phyloP scores from a whole-genome alignment of 2,888 invertebrate species.

The Mactromeris polynyma region DNA sequence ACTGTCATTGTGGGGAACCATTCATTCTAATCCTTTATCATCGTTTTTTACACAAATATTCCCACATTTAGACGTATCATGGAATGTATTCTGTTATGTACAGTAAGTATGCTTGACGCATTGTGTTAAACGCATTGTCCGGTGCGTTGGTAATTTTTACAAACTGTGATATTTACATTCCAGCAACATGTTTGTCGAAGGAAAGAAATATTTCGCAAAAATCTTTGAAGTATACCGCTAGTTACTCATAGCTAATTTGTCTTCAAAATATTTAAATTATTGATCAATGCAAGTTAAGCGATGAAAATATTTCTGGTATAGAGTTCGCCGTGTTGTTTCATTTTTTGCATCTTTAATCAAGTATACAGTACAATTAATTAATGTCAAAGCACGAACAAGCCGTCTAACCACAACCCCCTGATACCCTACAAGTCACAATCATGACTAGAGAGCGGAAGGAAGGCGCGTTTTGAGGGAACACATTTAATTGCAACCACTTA shows the following conservation, averaged over 20 bases:
- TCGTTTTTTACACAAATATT: neutral
- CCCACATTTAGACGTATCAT: neutral
- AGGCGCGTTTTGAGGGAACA: neutral
- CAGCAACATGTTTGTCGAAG: neutral
- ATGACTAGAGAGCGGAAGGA: constrained; percentile 14
- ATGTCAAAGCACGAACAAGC: constrained; percentile 20
- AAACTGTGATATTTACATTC: constrained; percentile 17
- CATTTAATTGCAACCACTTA: constrained; percentile 14
- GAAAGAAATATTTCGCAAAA: neutral
- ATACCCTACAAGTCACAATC: constrained; percentile 9
- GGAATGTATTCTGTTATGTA: neutral
- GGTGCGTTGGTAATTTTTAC: constrained; percentile 16
- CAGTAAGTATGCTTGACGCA: neutral
- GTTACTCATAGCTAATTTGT: constrained; percentile 29
- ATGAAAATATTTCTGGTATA: constrained; percentile 1
- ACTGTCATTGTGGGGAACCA: neutral
- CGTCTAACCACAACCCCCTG: neutral
- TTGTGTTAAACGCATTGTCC: neutral
- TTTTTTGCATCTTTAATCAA: constrained; percentile 35
- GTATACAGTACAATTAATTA: constrained; percentile 28
- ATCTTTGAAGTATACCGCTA: constrained; percentile 3
- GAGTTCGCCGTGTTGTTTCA: constrained; percentile 3
- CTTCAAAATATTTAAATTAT: constrained; percentile 40
- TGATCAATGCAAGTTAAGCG: constrained; percentile 19
- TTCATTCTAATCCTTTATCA: neutral